Evolutionary conservation across 2,113 vertebrate genomes (phyloP).

Genomic region (Chloropsis cyanopogon): DNA sequence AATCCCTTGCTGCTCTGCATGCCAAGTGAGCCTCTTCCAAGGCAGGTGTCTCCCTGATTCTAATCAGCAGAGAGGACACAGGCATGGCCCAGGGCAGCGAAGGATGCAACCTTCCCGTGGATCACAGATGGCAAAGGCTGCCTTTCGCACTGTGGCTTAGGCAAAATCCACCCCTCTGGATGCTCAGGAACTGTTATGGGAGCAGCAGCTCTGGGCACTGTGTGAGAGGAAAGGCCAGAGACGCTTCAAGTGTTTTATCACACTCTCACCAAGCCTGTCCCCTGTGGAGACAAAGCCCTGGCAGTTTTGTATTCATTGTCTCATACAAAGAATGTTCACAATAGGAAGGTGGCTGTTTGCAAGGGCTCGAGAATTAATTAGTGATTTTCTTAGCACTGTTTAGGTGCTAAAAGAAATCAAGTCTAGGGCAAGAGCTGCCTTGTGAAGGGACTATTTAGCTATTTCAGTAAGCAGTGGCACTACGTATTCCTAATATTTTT

Average conservation of each 20-base stretch:
- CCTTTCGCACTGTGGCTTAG: not conserved
- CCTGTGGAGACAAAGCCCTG: not conserved
- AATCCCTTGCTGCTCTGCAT: not conserved
- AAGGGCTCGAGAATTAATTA: not conserved
- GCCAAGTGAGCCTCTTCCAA: accelerated
- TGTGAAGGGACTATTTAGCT: not conserved
- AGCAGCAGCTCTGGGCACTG: not conserved
- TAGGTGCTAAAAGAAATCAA: not conserved
- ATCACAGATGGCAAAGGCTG: not conserved
- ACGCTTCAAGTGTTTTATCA: not conserved
- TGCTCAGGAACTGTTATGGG: not conserved
- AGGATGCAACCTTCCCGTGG: not conserved
- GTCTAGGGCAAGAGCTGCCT: not conserved
- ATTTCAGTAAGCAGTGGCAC: not conserved
- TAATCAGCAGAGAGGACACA: not conserved
- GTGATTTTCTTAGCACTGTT: not conserved
- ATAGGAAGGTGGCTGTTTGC: not conserved
- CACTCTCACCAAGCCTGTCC: not conserved
- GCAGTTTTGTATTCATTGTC: not conserved
- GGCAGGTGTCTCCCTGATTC: not conserved
- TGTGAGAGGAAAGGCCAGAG: not conserved
- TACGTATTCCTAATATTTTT: not conserved
- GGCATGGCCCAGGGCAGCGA: accelerated
- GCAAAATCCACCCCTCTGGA: not conserved
- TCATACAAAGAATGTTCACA: not conserved